Percentiles rank a stretch among this genome's conserved stretches.
Conservation (phyloP, 2,888 invertebrate species). For the Himalopsyche anomala region DNA sequence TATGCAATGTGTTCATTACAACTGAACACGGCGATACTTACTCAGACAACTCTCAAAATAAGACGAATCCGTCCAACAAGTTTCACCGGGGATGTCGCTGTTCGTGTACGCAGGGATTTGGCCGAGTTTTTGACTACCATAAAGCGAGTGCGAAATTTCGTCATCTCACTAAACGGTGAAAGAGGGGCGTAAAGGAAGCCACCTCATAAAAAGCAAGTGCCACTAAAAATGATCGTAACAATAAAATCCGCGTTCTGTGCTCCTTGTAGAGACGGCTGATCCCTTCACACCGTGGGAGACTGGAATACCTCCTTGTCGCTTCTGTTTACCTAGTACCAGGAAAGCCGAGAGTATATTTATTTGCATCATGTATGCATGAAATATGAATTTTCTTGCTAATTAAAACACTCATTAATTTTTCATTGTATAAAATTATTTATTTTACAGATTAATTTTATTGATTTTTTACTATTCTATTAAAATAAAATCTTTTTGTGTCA, state of each 20-base stretch:
- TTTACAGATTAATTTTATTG: too few relatives aligned
- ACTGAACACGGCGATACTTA: slow-evolving; percentile 50
- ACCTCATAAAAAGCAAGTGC: slow-evolving; percentile 66
- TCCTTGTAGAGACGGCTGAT: slow-evolving; percentile 51
- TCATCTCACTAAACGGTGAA: slow-evolving; percentile 59
- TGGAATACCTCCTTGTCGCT: slow-evolving; percentile 33
- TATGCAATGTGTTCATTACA: neutral
- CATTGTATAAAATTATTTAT: too few relatives aligned
- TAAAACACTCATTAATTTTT: too few relatives aligned
- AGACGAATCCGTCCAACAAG: slow-evolving; percentile 46
- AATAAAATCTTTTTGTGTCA: too few relatives aligned
- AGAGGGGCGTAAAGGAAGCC: slow-evolving; percentile 63
- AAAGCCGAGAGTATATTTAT: neutral
- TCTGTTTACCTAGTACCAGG: slow-evolving; percentile 26
- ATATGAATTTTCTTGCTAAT: too few relatives aligned
- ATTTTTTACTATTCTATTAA: too few relatives aligned
- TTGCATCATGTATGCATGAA: neutral
- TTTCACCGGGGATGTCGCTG: slow-evolving; percentile 48
- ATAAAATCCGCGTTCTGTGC: slow-evolving; percentile 65
- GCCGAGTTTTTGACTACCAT: slow-evolving; percentile 56
- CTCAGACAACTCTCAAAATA: slow-evolving; percentile 49
- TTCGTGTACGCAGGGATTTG: slow-evolving; percentile 21
- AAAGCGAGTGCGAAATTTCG: slow-evolving; percentile 60
- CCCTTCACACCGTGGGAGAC: slow-evolving; percentile 52
- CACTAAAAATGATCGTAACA: slow-evolving; percentile 66